A percentile compares a stretch with the other conserved stretches of the same genome.
Conservation (phyloP, 2,888 invertebrate genomes). For the Brassicogethes aeneus region DNA sequence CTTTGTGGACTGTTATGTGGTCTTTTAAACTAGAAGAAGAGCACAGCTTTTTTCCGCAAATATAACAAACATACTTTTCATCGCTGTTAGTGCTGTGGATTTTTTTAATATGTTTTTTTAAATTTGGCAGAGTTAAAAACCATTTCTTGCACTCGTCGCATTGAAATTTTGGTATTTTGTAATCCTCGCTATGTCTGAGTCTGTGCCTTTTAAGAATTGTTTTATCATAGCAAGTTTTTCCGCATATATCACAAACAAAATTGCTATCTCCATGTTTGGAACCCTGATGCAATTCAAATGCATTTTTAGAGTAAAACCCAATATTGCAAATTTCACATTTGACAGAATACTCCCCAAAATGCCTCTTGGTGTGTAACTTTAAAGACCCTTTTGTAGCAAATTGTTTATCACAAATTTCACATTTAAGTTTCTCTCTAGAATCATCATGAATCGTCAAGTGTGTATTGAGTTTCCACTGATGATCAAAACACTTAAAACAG, state of each 20-base stretch:
- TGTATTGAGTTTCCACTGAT: no score
- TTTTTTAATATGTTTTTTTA: not conserved
- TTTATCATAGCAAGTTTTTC: conserved; percentile 7
- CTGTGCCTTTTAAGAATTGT: conserved; percentile 16
- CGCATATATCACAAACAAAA: conserved; percentile 10
- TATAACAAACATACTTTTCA: not conserved
- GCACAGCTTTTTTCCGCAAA: conserved; percentile 11
- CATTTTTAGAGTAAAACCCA: conserved; percentile 10
- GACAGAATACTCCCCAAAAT: conserved; percentile 43
- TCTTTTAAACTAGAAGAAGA: conserved; percentile 20
- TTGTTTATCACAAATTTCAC: conserved; percentile 9
- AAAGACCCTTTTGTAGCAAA: conserved; percentile 3
- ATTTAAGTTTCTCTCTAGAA: no score
- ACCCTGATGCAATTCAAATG: conserved; percentile 12
- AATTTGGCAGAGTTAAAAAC: not conserved
- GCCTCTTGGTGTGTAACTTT: conserved; percentile 30
- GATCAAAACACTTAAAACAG: no score
- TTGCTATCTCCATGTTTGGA: conserved; percentile 6
- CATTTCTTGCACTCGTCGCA: not conserved
- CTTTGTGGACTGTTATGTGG: conserved; percentile 36
- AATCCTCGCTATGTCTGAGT: not conserved
- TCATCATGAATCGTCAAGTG: no score
- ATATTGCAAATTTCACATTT: conserved; percentile 31
- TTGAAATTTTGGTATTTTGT: no score
- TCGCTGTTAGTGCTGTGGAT: not conserved